Evolutionary conservation across 64 coral and sea anemone species (phyloP), one percentile per base, ranked within the genome.

Genomic region (Pachyseris speciosa): DNA sequence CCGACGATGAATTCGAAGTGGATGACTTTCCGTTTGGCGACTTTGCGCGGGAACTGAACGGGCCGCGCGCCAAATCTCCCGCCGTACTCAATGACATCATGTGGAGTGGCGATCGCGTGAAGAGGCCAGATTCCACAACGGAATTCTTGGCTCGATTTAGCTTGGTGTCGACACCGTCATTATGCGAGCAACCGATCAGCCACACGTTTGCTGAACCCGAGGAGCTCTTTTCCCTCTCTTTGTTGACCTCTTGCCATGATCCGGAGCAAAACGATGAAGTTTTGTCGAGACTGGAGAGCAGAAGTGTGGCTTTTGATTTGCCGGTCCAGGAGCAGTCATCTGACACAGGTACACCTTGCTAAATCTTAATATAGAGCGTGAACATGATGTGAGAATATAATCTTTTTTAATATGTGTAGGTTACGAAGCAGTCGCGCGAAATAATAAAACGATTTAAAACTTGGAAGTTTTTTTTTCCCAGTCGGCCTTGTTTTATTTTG

Each of bases 51-150:
- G 51, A 81, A 81, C 39, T 81, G 38, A 60, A 19, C 34, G 24
- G 67, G 16, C 1, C 26, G 48, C 67, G 40, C 63, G 27, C 64
- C 64, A 53, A 71, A 69, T 91, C 89, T 51, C 78, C 89, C 27
- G 78, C 89, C 40, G 74, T 91, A 12, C 66, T 91, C 16, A 91
- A 91, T 38, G 89, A 91, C 51, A 91, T 91, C 51, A 91, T 91
- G 89, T 91, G 89, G 89, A 91, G 81, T 19, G 79, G 89, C 0
- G 72, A 91, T 26, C 64, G 67, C 13, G 49, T 55, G 32, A 91
- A 83, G 37, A 71, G 89, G 24, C 89, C 89, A 33, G 89, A 91
- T 70, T 91, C 89, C 2, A 81, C 89, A 2, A 91, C 81, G 40
- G 89, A 91, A 17, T 55, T 91, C 37, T 80, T 84, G 30, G 57